A percentile compares a stretch with the other conserved stretches of the same genome.
These are phyloP conservation scores for Paramuricea clavata DNA, from an alignment of 92 coral and sea anemone genomes.

Conservation along the genomic window DNA sequence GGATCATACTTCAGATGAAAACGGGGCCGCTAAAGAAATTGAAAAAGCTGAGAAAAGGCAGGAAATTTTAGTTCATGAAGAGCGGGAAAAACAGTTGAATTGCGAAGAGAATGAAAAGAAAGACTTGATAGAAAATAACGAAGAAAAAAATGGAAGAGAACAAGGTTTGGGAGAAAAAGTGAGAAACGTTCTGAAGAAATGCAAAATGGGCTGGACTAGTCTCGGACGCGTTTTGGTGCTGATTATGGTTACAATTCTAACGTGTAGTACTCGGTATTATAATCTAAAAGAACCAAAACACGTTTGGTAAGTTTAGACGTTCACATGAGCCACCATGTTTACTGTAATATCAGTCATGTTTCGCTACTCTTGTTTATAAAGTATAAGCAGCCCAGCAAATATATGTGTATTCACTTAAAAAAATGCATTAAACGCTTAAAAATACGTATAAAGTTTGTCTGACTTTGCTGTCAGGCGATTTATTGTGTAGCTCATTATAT, in stretches of 20 bases:
- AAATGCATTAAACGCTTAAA: no score
- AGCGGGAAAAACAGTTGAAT: slow-evolving; percentile 10
- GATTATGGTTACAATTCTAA: slow-evolving; percentile 37
- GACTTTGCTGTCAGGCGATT: no score
- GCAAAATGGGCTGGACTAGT: slow-evolving; percentile 33
- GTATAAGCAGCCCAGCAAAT: no score
- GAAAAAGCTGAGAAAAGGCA: slow-evolving; percentile 24
- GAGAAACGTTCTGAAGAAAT: background rate
- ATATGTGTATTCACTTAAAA: no score
- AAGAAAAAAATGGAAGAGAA: slow-evolving; percentile 8
- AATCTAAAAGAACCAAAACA: slow-evolving; percentile 35
- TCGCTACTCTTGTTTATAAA: no score
- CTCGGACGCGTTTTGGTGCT: slow-evolving; percentile 20
- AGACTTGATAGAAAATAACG: background rate
- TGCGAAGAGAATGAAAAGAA: slow-evolving; percentile 18
- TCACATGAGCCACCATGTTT: no score
- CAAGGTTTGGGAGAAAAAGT: background rate
- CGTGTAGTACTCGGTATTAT: slow-evolving; percentile 58
- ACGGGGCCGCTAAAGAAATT: background rate
- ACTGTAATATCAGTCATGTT: no score
- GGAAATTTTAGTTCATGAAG: slow-evolving; percentile 29
- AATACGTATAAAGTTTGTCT: no score
- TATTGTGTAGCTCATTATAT: no score
- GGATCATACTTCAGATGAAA: background rate
- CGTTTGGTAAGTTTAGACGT: slow-evolving; percentile 71